Base-by-base conservation (phyloP, 2,113 vertebrate species). In the Ariopsis seemanni region DNA sequence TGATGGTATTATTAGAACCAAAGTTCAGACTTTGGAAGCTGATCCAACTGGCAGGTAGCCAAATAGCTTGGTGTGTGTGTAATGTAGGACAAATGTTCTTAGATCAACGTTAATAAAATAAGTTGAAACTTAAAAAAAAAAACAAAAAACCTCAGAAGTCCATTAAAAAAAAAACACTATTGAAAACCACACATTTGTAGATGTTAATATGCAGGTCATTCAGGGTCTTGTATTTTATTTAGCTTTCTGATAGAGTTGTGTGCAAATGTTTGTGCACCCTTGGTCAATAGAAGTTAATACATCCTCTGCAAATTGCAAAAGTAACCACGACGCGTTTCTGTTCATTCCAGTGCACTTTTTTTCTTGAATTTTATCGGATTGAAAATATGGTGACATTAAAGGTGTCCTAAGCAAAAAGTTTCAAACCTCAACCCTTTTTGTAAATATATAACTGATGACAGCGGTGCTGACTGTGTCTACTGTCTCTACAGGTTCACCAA, bases 401-500 rank as follows among this genome's bases (percentile, higher is more conserved):
- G n/a, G 63, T n/a, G 25, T 67, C 63, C 8, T 12, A n/a, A 30
- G 27, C 27, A 48, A 72, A 48, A 72, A 71, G 63, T n/a, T 65
- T 65, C 62, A 63, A 63, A 63, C 58, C 20, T 25, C 3, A 65
- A 30, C 42, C 15, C 7, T 8, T 72, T 20, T 8, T 0, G 2
- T 48, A 18, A 3, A 9, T 10, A 9, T 48, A 9, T 52, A 25
- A 14, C 17, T 58, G 48, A 86, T 5, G 2, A 10, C 6, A 3
- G 17, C 58, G 20, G 7, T 50, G 1, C 5, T 86, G 30, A 27
- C 48, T 55, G 22, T 67, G 84, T 90, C 15, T 81, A 74, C 34
- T 52, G 25, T 58, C 83, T 90, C 17, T 80, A 78, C 90, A 99
- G 98, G 93, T 96, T 99, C 92, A 99, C 98, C 15, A 98, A 98